Conservation (phyloP, 2,888 invertebrate genomes). For the Piscicola geometra region DNA sequence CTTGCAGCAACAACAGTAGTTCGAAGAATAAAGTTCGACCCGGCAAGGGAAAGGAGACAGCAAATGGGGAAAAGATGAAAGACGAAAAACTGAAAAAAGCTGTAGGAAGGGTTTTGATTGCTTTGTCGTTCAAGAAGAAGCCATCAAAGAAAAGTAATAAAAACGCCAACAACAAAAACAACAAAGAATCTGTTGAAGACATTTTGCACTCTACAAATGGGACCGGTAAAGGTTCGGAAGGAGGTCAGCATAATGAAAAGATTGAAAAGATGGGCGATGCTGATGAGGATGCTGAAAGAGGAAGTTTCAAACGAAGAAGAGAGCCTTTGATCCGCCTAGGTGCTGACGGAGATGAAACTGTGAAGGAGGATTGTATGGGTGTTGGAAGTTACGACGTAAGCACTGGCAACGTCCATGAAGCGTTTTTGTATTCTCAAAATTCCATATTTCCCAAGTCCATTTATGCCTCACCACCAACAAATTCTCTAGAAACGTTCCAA, state of each 20-base stretch:
- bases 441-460: neutral
- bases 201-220: no score
- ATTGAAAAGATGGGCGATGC: neutral
- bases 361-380: no score
- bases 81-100: conserved; percentile 30
- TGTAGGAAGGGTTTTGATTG: conserved; percentile 29
- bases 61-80: neutral
- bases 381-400: neutral
- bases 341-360: neutral
- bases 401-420: neutral
- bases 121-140: conserved; percentile 25
- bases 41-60: no score
- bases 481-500: neutral
- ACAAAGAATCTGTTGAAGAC: no score
- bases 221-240: no score
- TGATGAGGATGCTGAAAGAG: neutral
- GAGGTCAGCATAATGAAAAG: neutral
- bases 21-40: no score
- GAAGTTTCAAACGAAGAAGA: conserved; percentile 4
- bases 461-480: neutral
- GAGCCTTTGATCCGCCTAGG: neutral
- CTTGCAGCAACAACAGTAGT: no score
- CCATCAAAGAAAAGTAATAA: conserved; percentile 2
- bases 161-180: neutral
- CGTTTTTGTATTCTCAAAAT: neutral